These are phyloP conservation scores for Cliona cf. orientalis DNA, from an alignment of 37 sponge, comb jelly and placozoan genomes.

Conservation along the genomic window DNA sequence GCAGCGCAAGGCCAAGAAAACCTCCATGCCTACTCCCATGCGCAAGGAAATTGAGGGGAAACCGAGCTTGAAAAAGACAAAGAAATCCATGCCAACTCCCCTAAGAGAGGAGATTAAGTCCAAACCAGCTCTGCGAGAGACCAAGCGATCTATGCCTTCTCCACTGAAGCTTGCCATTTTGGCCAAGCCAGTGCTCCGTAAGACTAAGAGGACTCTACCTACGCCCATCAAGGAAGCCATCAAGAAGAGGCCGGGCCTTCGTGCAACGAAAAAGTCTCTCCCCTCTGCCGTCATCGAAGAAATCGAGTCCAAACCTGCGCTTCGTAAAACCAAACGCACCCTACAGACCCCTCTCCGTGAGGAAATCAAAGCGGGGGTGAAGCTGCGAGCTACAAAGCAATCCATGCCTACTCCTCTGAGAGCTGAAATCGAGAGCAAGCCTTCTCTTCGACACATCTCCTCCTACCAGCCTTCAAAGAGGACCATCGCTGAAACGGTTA, in stretches of 20 bases:
- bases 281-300: slow-evolving; percentile 37
- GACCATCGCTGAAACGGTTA: slow-evolving; percentile 8
- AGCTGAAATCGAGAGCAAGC: slow-evolving; percentile 42
- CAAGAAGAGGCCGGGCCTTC: not conserved
- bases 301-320: slow-evolving; percentile 36
- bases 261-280: slow-evolving; percentile 13
- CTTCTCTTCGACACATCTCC: slow-evolving; percentile 14
- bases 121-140: slow-evolving; percentile 23
- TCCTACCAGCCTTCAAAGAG: slow-evolving; percentile 23
- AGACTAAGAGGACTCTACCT: slow-evolving; percentile 49
- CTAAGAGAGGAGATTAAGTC: slow-evolving; percentile 33
- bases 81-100: slow-evolving; percentile 61
- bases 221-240: slow-evolving; percentile 38
- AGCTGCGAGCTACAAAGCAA: slow-evolving; percentile 36
- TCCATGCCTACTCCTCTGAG: slow-evolving; percentile 60
- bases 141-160: slow-evolving; percentile 46
- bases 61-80: slow-evolving; percentile 38
- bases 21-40: slow-evolving; percentile 58
- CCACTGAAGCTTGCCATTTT: slow-evolving; percentile 42
- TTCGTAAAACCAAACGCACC: slow-evolving; percentile 29
- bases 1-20: slow-evolving; percentile 54
- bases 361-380: slow-evolving; percentile 32
- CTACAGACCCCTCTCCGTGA: slow-evolving; percentile 66
- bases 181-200: slow-evolving; percentile 22
- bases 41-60: slow-evolving; percentile 28